Evolutionary conservation across 2,888 invertebrate species (phyloP), one percentile per base, ranked within the genome.

Genomic region (Himalopsyche japonica): DNA sequence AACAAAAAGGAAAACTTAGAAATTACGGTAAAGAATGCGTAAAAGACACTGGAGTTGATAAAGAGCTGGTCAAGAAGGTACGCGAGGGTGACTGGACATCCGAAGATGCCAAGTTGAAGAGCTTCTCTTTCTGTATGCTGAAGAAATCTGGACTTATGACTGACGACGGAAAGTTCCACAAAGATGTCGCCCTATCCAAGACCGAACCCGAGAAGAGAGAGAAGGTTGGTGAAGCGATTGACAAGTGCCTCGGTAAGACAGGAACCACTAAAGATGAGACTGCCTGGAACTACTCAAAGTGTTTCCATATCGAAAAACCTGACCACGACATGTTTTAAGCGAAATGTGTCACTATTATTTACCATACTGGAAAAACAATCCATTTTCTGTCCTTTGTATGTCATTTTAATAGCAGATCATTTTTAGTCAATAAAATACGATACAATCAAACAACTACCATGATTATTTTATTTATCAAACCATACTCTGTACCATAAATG

Each of bases 241-340:
- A 92, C 84, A 87, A 90, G 77, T 92, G 92, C 88, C 88, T 92
- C 8, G 90, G 91, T 79, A 90, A 90, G 88, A 92, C 91, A 84
- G 92, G 92, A 57, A 91, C 90, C 88, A 90, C 90, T 0, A 91
- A 92, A 0, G 91, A 91, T 6, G 92, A 92, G 87, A 91, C 91
- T 0, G 92, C 92, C 10, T 92, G 92, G 92, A 92, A 92, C 89
- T 92, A 92, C 89, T 90, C 91, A 87, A 92, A 92, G 83, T 92
- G 92, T 88, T 92, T 92, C 89, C 92, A 92, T 87, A 91, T 92
- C 88, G 92, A 92, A 88, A 92, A 92, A 86, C 92, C 92, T 24
- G 92, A 92, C 77, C 92, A 92, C 88, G 90, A 92, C 85, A 20
- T 85, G 37, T 83, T 85, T 34, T 85, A 80, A 84, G 49, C 49